These are phyloP conservation scores for Lynx canadensis DNA, from an alignment of 2,113 vertebrate genomes.

Conservation along the genomic window DNA sequence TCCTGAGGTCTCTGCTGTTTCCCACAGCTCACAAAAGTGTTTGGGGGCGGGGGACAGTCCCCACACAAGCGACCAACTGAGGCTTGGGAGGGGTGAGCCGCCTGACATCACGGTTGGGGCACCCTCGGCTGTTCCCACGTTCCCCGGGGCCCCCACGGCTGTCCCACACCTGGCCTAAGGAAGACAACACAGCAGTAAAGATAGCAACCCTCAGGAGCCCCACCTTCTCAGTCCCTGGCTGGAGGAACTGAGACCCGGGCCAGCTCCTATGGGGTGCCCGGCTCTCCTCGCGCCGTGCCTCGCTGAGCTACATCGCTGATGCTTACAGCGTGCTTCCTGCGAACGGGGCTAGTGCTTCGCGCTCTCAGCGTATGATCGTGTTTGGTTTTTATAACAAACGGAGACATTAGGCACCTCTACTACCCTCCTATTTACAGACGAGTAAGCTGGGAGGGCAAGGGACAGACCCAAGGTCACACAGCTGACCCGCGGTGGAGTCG, in stretches of 20 bases:
- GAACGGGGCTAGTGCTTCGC: fast-evolving
- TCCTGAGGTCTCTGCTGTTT: background rate
- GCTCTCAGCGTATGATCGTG: background rate
- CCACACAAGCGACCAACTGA: background rate
- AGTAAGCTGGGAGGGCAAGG: background rate
- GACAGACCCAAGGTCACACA: background rate
- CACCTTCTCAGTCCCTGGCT: too few species aligned
- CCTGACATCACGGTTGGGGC: fast-evolving
- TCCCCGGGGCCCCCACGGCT: background rate
- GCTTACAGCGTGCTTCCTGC: fast-evolving
- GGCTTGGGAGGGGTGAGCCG: background rate
- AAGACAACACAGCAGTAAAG: background rate
- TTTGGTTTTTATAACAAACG: background rate
- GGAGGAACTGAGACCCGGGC: background rate
- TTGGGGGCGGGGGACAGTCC: background rate
- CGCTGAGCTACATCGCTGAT: fast-evolving
- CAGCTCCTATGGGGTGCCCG: fast-evolving
- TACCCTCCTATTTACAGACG: background rate
- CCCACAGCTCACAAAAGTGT: background rate
- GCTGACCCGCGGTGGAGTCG: background rate
- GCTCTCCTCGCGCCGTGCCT: fast-evolving
- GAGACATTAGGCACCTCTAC: too few species aligned
- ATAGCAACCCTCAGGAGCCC: background rate
- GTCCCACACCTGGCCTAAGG: fast-evolving
- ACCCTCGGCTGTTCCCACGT: fast-evolving